phyloP scores from a whole-genome alignment of 2,888 invertebrate genomes.

The Lithosia quadra region DNA sequence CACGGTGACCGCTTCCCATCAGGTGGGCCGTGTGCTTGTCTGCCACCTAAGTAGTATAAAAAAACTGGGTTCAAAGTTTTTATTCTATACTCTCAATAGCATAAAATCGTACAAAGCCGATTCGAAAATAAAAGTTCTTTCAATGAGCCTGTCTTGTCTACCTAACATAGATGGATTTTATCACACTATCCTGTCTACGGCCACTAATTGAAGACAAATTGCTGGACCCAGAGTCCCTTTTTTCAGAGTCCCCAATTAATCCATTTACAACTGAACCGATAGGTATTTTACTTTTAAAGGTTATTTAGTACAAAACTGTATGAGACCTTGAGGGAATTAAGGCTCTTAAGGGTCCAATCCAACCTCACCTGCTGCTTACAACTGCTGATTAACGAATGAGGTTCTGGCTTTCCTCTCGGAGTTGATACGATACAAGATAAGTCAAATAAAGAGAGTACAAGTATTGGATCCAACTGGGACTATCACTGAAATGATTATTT shows the following conservation, averaged over 20 bases:
- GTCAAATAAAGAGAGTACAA: too few species aligned
- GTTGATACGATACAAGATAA: too few species aligned
- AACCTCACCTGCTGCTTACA: background rate
- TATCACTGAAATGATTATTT: too few species aligned
- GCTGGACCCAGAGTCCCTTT: background rate
- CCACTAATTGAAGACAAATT: conserved; percentile 6
- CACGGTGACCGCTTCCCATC: too few species aligned
- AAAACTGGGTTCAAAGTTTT: background rate
- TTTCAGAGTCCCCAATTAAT: background rate
- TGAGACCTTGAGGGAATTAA: background rate
- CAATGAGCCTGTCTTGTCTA: background rate
- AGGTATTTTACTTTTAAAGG: background rate
- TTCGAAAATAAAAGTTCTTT: background rate
- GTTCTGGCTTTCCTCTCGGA: too few species aligned
- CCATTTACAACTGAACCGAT: background rate
- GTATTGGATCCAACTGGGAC: too few species aligned
- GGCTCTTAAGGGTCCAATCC: background rate
- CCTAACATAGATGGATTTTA: background rate
- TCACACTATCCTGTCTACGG: background rate
- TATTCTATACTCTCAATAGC: background rate
- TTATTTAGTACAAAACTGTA: background rate
- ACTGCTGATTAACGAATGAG: too few species aligned
- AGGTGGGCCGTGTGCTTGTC: too few species aligned
- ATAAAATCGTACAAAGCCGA: background rate
- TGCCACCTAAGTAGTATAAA: too few species aligned